phyloP scores from a whole-genome alignment of 2,113 vertebrate species.

The Gulo gulo region DNA sequence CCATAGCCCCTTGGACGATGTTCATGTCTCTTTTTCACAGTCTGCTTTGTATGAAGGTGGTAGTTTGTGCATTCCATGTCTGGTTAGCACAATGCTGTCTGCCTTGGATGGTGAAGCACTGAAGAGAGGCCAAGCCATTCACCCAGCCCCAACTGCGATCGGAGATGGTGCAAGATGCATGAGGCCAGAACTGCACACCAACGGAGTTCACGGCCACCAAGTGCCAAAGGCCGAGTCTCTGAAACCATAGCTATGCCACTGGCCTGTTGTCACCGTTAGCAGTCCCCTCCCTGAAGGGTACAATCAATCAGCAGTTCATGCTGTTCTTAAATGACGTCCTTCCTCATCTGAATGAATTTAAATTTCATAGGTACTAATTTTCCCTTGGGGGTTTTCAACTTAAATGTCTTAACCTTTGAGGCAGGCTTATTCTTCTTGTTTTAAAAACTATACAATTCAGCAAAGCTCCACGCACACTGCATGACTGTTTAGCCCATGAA shows the following conservation, averaged over 20 bases:
- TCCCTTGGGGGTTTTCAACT: neutral
- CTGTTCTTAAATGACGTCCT: neutral
- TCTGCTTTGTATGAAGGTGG: too few species aligned
- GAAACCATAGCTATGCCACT: neutral
- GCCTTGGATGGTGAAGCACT: neutral
- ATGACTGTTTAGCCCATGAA: neutral
- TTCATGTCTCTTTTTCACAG: neutral
- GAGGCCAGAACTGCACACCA: too few species aligned
- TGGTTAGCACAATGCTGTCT: neutral
- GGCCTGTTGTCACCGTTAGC: neutral
- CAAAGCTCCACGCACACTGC: neutral
- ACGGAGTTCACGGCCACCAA: neutral
- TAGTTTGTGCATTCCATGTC: neutral
- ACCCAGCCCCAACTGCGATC: too few species aligned
- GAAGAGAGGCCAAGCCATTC: neutral
- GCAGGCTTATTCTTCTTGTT: neutral
- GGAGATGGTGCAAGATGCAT: neutral
- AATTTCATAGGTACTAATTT: neutral
- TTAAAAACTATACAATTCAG: slow-evolving; percentile 15
- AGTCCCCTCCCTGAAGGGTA: neutral
- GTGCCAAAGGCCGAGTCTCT: neutral
- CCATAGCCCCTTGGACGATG: neutral
- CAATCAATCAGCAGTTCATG: neutral
- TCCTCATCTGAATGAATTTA: neutral
- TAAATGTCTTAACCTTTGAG: neutral